These are phyloP conservation scores for Zaprionus tsacasi DNA, from an alignment of 1,140 invertebrate genomes.

Conservation along the genomic window DNA sequence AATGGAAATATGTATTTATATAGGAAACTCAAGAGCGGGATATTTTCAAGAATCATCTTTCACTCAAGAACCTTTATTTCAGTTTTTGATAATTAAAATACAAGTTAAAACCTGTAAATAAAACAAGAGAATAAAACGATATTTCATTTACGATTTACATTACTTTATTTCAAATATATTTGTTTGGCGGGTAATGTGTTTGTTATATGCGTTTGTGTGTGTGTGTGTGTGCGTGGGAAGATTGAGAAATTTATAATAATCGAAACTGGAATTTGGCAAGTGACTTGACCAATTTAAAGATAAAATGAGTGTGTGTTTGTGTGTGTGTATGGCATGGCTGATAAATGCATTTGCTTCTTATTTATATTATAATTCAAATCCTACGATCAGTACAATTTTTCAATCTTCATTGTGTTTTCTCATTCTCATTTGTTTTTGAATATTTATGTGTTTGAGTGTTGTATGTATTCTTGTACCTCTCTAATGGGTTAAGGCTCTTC, in stretches of 20 bases:
- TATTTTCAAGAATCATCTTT: background rate
- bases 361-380: conserved; percentile 56
- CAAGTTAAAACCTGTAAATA: background rate
- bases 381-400: conserved; percentile 75
- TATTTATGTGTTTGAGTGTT: conserved; percentile 27
- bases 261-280: conserved; percentile 25
- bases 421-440: background rate
- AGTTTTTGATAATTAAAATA: background rate
- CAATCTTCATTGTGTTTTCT: conserved; percentile 25
- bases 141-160: conserved; percentile 28
- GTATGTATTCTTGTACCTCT: conserved; percentile 22
- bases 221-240: conserved; percentile 9
- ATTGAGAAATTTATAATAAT: background rate
- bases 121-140: background rate
- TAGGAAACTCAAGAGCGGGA: background rate
- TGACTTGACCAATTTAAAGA: background rate
- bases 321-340: conserved; percentile 20
- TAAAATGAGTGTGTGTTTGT: background rate
- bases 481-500: conserved; percentile 52
- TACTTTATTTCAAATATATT: conserved; percentile 33
- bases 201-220: conserved; percentile 3
- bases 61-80: too few relatives aligned
- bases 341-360: conserved; percentile 72
- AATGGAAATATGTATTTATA: background rate
- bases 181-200: conserved; percentile 22